Conservation (phyloP, 2,888 invertebrate species). For the Clivina fossor region DNA sequence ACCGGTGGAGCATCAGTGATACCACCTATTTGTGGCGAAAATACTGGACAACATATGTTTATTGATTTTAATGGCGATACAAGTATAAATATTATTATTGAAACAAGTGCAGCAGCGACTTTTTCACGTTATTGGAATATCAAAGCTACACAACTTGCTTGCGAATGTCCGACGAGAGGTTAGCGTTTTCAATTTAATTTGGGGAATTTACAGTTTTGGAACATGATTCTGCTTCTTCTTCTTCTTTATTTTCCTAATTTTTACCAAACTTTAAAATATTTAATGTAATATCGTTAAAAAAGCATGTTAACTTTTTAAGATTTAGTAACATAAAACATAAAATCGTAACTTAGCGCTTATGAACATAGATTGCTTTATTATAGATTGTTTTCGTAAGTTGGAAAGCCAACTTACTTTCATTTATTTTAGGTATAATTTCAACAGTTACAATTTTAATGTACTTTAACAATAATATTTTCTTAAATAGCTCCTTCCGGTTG, state of each 20-base stretch:
- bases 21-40: conserved; percentile 80
- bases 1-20: conserved; percentile 69
- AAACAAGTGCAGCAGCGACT: conserved; percentile 62
- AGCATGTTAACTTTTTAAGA: no score
- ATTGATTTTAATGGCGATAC: conserved; percentile 70
- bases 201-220: no score
- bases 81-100: conserved; percentile 68
- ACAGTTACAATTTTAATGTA: neutral
- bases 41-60: conserved; percentile 77
- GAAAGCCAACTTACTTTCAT: neutral
- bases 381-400: conserved; percentile 1
- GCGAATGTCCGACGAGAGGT: conserved; percentile 70
- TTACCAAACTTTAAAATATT: no score
- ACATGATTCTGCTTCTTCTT: no score
- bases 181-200: conserved; percentile 1
- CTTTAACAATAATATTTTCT: neutral
- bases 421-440: neutral
- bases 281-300: no score
- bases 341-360: no score
- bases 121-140: conserved; percentile 75
- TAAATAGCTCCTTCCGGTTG: conserved; percentile 80
- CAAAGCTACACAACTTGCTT: conserved; percentile 70
- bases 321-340: no score
- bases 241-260: conserved; percentile 7
- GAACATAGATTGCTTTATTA: conserved; percentile 14